Evolutionary conservation across 37 sponge, comb jelly and placozoan genomes (phyloP).

Genomic region (Bolinopsis microptera): DNA sequence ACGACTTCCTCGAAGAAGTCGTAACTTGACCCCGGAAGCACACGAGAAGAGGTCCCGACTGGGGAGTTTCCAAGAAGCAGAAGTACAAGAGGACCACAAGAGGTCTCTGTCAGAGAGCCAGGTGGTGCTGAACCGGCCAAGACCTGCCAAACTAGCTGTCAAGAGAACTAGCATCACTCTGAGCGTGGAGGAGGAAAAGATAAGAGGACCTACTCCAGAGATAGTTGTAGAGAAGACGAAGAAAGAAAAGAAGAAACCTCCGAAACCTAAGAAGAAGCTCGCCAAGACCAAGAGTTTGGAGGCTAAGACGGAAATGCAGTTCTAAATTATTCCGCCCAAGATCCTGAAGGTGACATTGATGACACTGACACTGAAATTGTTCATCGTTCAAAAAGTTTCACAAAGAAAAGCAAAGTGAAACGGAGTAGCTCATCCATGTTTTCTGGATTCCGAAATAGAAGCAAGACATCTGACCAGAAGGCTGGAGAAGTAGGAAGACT

Average conservation of each 20-base stretch:
- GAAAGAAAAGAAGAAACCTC: background rate
- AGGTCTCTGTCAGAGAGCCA: background rate
- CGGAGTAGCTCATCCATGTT: constrained; percentile 28
- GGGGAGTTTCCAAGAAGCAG: background rate
- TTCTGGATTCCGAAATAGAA: background rate
- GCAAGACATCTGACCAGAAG: background rate
- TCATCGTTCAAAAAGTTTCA: background rate
- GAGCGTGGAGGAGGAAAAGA: background rate
- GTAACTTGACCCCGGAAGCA: background rate
- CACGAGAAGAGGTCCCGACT: background rate
- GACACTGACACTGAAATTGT: background rate
- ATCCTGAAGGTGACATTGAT: background rate
- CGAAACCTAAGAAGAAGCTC: constrained; percentile 1
- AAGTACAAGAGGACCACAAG: background rate
- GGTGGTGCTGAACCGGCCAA: background rate
- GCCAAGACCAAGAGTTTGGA: background rate
- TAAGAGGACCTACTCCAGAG: background rate
- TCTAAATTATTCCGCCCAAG: background rate
- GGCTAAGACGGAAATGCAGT: background rate
- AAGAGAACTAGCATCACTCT: background rate
- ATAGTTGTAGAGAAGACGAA: background rate
- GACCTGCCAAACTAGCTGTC: background rate
- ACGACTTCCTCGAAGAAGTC: background rate
- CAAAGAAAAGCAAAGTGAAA: background rate
- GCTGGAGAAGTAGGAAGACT: background rate